Conservation (phyloP, 2,113 vertebrate species). For the Arothron firmamentum region DNA sequence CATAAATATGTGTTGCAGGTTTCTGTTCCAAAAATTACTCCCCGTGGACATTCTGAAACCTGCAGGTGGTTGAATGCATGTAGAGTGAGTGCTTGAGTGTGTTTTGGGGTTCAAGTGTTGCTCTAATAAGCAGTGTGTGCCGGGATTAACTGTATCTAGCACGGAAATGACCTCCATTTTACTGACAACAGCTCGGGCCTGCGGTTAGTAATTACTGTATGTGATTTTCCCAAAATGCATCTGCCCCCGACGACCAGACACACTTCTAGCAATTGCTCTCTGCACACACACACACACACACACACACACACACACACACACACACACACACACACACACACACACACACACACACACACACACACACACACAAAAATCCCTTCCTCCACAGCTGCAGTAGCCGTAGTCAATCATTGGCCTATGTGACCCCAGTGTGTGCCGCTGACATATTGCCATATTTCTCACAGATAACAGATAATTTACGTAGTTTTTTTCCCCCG, state of each 20-base stretch:
- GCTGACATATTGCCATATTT: neutral
- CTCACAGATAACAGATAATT: neutral
- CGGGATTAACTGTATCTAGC: conserved; percentile 40
- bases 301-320: too few relatives aligned
- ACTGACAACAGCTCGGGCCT: conserved; percentile 27
- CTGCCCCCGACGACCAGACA: conserved; percentile 21
- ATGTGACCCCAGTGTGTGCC: neutral
- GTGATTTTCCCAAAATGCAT: conserved; percentile 53
- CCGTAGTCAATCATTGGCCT: neutral
- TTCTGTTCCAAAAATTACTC: conserved; percentile 21
- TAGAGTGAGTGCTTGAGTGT: conserved; percentile 27
- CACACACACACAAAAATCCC: neutral
- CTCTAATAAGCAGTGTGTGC: conserved; percentile 57
- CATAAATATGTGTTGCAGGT: conserved; percentile 7
- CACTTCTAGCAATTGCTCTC: conserved; percentile 2
- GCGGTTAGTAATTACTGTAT: conserved; percentile 48
- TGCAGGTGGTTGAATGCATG: conserved; percentile 40
- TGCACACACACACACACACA: neutral
- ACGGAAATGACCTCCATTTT: conserved; percentile 54
- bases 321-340: neutral
- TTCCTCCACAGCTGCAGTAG: neutral
- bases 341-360: neutral
- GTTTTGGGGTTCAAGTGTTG: conserved; percentile 22
- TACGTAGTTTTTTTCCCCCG: too few relatives aligned
- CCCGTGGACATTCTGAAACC: conserved; percentile 27